These are phyloP conservation scores for Rhabditoides inermis DNA, from an alignment of 2,888 invertebrate genomes.

Conservation along the genomic window DNA sequence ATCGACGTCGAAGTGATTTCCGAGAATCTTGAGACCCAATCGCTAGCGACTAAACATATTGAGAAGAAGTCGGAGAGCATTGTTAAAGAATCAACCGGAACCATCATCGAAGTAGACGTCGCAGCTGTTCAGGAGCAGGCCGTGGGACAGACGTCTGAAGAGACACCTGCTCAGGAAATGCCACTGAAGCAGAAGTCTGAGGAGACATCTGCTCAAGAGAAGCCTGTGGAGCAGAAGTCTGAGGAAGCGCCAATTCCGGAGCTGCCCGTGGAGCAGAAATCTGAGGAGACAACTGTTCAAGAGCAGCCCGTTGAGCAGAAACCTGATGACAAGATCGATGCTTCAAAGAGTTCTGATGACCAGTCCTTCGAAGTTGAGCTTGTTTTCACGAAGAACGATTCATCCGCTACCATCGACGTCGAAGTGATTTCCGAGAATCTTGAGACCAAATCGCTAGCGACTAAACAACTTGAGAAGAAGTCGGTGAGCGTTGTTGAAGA, in stretches of 20 bases:
- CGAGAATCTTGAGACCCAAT: constrained; percentile 5
- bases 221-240: too few relatives aligned
- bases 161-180: constrained; percentile 8
- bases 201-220: too few relatives aligned
- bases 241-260: neutral
- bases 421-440: constrained; percentile 8
- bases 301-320: neutral
- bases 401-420: constrained; percentile 9
- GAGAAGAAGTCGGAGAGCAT: too few relatives aligned
- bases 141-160: too few relatives aligned
- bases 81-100: neutral
- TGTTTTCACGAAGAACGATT: constrained; percentile 4
- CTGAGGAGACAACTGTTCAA: constrained; percentile 1
- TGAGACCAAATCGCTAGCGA: too few relatives aligned
- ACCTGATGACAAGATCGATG: neutral
- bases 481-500: too few relatives aligned
- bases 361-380: constrained; percentile 6
- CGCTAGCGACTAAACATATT: too few relatives aligned
- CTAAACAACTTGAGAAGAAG: too few relatives aligned
- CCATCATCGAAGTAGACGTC: neutral
- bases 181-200: neutral
- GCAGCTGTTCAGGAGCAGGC: constrained; percentile 8
- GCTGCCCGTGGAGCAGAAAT: neutral
- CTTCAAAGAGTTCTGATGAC: too few relatives aligned
- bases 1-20: constrained; percentile 12